Conservation (phyloP, 2,113 vertebrate species). For the Datnioides undecimradiatus region DNA sequence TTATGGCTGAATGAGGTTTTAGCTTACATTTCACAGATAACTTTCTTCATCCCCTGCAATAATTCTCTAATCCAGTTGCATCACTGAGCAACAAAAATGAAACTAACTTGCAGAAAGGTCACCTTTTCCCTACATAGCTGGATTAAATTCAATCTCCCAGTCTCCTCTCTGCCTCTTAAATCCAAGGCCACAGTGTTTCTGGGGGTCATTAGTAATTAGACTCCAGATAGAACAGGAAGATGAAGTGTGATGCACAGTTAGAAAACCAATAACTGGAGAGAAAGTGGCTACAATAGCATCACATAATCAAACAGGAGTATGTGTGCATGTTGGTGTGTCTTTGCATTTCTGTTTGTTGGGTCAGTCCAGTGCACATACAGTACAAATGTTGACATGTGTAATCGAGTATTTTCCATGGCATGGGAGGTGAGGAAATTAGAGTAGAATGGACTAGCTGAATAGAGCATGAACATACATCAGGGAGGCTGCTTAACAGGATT, state of each 20-base stretch:
- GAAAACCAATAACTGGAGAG: constrained; percentile 60
- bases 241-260: constrained; percentile 40
- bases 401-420: constrained; percentile 45
- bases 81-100: constrained; percentile 68
- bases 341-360: constrained; percentile 7
- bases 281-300: constrained; percentile 34
- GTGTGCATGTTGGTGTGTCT: background rate
- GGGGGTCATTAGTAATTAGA: constrained; percentile 71
- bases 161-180: constrained; percentile 71
- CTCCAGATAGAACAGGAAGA: constrained; percentile 40
- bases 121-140: constrained; percentile 62
- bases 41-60: constrained; percentile 58
- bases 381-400: constrained; percentile 15
- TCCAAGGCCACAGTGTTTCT: constrained; percentile 68
- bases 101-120: constrained; percentile 74
- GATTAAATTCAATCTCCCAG: constrained; percentile 77
- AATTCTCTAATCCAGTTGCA: constrained; percentile 78
- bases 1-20: constrained; percentile 39
- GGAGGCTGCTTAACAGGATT: constrained; percentile 75
- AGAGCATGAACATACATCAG: constrained; percentile 62
- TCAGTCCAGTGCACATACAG: background rate
- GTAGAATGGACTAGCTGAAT: constrained; percentile 57
- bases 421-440: constrained; percentile 65
- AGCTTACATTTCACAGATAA: constrained; percentile 54
- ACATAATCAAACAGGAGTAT: constrained; percentile 42